These are phyloP conservation scores for Agrenia bidenticulata DNA, from an alignment of 2,888 invertebrate species.

Conservation along the genomic window DNA sequence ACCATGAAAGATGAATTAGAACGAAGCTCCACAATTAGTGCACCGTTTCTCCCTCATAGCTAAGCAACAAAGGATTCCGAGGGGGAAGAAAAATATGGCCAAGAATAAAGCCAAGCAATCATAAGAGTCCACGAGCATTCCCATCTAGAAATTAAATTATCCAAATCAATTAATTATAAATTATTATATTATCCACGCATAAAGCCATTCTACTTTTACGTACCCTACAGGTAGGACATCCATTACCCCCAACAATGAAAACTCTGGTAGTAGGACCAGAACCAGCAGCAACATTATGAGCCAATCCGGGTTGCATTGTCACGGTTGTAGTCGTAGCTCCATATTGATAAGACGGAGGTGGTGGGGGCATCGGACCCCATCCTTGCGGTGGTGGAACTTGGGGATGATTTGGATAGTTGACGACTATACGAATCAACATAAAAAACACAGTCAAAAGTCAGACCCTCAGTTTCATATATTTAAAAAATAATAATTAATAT, in stretches of 20 bases:
- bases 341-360: slow-evolving; percentile 18
- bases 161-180: too few relatives aligned
- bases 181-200: too few relatives aligned
- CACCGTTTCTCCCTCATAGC: slow-evolving; percentile 80
- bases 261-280: slow-evolving; percentile 1
- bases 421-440: background rate
- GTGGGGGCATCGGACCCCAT: slow-evolving; percentile 13
- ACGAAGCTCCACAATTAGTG: slow-evolving; percentile 76
- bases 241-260: background rate
- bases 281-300: background rate
- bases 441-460: background rate
- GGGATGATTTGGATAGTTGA: background rate
- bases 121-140: slow-evolving; percentile 81
- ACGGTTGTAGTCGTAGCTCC: slow-evolving; percentile 5
- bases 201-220: too few relatives aligned
- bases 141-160: slow-evolving; percentile 55
- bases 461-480: too few relatives aligned
- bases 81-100: slow-evolving; percentile 80
- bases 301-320: background rate
- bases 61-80: slow-evolving; percentile 84
- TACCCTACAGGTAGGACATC: slow-evolving; percentile 11
- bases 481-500: background rate
- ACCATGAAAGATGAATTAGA: too few relatives aligned
- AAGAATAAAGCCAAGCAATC: slow-evolving; percentile 79
- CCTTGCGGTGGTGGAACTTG: slow-evolving; percentile 3